Conservation (phyloP, 92 coral and sea anemone species). For the Diadumene lineata region DNA sequence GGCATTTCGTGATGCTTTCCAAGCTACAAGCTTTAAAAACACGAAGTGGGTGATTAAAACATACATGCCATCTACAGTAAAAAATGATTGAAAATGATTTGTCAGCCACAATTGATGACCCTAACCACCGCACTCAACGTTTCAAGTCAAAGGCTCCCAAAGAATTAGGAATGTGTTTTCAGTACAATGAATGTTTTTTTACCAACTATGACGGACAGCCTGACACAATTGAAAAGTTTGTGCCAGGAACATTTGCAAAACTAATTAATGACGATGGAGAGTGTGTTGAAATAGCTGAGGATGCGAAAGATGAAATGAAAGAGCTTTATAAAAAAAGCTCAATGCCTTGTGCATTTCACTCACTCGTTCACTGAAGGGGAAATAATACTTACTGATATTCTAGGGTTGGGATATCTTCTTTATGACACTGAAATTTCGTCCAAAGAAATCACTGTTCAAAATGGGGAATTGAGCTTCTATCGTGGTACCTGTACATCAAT, state of each 20-base stretch:
- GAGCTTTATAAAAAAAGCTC: no score
- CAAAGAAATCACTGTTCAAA: no score
- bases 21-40: conserved; percentile 37
- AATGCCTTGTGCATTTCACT: no score
- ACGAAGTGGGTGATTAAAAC: conserved; percentile 61
- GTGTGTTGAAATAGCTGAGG: no score
- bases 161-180: conserved; percentile 65
- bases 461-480: no score
- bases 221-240: conserved; percentile 72
- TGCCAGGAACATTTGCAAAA: conserved; percentile 62
- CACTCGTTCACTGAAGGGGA: no score
- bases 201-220: conserved; percentile 45
- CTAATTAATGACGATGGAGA: conserved; percentile 63
- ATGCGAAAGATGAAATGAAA: no score
- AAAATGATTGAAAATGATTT: conserved; percentile 50
- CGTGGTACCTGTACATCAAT: no score
- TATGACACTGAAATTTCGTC: no score
- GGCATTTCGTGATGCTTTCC: conserved; percentile 76
- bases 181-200: conserved; percentile 60
- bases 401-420: no score
- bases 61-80: conserved; percentile 51
- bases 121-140: conserved; percentile 48
- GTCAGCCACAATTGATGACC: conserved; percentile 41
- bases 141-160: conserved; percentile 43
- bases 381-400: no score